These are phyloP conservation scores for Epizoanthus ramosus DNA, from an alignment of 92 coral and sea anemone genomes.

Conservation along the genomic window DNA sequence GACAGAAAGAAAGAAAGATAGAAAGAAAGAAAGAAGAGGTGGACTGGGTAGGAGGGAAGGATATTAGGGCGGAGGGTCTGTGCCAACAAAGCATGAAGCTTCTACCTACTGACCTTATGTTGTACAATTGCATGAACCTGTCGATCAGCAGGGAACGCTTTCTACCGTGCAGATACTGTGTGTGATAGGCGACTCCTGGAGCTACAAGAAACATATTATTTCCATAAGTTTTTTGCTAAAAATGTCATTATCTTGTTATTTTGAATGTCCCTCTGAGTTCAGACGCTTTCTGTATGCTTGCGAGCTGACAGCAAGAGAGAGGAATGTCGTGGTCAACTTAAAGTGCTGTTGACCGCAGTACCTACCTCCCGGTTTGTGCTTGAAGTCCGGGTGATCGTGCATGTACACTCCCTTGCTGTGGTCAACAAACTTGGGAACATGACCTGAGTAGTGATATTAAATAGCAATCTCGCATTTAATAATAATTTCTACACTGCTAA, in stretches of 20 bases:
- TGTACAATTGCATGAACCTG: conserved; percentile 2
- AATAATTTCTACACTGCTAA: too few relatives aligned
- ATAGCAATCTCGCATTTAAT: not conserved
- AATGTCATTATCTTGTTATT: too few relatives aligned
- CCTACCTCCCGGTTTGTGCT: conserved; percentile 64
- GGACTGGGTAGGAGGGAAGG: too few relatives aligned
- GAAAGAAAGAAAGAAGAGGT: too few relatives aligned
- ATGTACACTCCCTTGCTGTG: conserved; percentile 82
- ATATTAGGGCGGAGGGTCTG: too few relatives aligned
- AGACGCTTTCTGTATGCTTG: too few relatives aligned
- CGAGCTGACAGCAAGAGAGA: too few relatives aligned
- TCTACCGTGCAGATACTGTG: conserved; percentile 36
- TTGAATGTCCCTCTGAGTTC: too few relatives aligned
- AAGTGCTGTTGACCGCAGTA: too few relatives aligned
- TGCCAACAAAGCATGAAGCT: not conserved
- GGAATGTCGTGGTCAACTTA: too few relatives aligned
- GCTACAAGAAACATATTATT: not conserved
- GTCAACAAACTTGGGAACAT: conserved; percentile 54
- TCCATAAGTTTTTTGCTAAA: too few relatives aligned
- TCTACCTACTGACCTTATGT: conserved; percentile 16
- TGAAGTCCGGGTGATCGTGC: conserved; percentile 81
- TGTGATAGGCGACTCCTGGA: conserved; percentile 26
- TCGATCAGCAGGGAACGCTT: conserved; percentile 35
- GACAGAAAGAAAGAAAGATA: too few relatives aligned
- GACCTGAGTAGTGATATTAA: conserved; percentile 33